A percentile compares a stretch with the other conserved stretches of the same genome.
phyloP scores from a whole-genome alignment of 92 coral and sea anemone species.

The Muricea muricata region DNA sequence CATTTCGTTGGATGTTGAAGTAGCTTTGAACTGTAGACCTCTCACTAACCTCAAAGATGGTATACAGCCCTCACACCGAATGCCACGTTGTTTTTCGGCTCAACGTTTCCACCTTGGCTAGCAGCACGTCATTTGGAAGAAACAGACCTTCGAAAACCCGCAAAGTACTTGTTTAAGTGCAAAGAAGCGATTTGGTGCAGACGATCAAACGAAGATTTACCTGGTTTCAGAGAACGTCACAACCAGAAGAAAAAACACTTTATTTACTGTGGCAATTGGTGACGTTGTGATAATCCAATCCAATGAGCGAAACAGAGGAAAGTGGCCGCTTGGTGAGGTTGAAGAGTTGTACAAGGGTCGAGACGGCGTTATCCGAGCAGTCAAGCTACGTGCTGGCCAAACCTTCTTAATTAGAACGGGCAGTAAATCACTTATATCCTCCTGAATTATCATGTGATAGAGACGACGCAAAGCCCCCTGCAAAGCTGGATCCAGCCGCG shows the following conservation, averaged over 20 bases:
- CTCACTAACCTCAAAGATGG: not conserved
- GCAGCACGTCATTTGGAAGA: not conserved
- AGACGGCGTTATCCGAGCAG: not conserved
- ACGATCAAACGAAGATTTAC: not conserved
- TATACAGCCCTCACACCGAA: not conserved
- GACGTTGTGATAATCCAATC: not conserved
- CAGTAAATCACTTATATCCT: not conserved
- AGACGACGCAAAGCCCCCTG: not conserved
- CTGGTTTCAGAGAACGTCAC: not conserved
- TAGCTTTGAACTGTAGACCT: slow-evolving; percentile 1
- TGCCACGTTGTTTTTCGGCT: too few relatives aligned
- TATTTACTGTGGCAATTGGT: not conserved
- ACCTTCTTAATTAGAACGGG: not conserved
- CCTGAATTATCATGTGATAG: not conserved
- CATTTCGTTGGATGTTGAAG: not conserved
- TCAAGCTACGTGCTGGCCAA: not conserved
- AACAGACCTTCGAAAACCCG: not conserved
- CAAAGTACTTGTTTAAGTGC: not conserved
- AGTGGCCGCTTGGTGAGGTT: not conserved
- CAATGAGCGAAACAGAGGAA: not conserved
- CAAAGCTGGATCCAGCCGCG: not conserved
- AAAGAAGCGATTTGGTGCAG: not conserved
- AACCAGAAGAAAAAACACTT: not conserved
- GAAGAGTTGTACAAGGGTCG: not conserved
- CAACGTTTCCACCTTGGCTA: not conserved